Evolutionary conservation across 2,797 vertebrate species (phyloP).

Genomic region (Anisognathus igniventris): DNA sequence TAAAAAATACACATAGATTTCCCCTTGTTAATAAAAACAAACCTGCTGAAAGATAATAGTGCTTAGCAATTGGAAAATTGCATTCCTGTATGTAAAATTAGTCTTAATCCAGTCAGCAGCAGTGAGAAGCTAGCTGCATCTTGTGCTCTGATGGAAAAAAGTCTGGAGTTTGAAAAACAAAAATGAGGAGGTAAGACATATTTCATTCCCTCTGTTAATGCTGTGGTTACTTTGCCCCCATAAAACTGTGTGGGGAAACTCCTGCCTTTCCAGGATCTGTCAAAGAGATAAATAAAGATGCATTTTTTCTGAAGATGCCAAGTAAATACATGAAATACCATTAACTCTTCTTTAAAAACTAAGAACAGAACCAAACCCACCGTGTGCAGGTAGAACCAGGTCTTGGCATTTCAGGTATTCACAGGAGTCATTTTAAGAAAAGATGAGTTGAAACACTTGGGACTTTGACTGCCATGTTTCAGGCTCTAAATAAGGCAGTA

Average conservation of each 20-base stretch:
- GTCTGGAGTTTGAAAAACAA: not conserved
- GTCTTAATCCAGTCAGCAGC: not conserved
- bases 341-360: not conserved
- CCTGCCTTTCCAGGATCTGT: not conserved
- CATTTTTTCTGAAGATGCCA: not conserved
- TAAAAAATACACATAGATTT: not conserved
- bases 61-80: not conserved
- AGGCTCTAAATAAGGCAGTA: not conserved
- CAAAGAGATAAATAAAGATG: not conserved
- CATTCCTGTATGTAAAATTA: not conserved
- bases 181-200: not conserved
- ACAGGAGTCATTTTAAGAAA: not conserved
- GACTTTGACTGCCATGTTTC: not conserved
- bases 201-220: not conserved
- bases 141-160: not conserved
- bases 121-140: not conserved
- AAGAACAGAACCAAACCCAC: not conserved
- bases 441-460: not conserved
- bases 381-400: not conserved
- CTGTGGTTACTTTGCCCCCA: not conserved
- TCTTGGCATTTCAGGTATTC: not conserved
- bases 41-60: not conserved
- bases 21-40: not conserved
- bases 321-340: not conserved
- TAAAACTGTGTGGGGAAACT: not conserved